phyloP scores from a whole-genome alignment of 2,113 vertebrate genomes.

The Leptodactylus fuscus region DNA sequence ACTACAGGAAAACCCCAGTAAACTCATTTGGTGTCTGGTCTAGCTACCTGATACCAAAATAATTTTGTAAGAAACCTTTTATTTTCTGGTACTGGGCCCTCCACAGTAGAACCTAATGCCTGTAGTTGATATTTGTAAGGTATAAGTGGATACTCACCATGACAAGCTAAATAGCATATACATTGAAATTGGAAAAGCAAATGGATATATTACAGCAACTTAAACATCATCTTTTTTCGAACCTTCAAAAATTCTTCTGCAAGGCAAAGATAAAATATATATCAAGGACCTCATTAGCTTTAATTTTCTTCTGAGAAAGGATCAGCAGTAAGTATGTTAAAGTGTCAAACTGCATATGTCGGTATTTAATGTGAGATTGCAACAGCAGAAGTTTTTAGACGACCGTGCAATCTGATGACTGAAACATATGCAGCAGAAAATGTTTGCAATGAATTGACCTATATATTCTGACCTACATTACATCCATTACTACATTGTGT shows the following conservation, averaged over 20 bases:
- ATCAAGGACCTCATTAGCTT: constrained; percentile 35
- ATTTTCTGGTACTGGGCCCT: neutral
- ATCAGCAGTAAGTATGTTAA: constrained; percentile 47
- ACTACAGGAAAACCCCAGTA: too few relatives aligned
- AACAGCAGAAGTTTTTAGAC: constrained; percentile 41
- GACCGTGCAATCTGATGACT: constrained; percentile 29
- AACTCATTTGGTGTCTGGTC: too few relatives aligned
- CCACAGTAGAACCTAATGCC: neutral
- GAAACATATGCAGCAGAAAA: constrained; percentile 32
- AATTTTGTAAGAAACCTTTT: neutral
- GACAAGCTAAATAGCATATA: neutral
- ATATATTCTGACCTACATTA: constrained; percentile 58
- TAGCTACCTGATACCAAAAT: neutral
- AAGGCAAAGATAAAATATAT: constrained; percentile 43
- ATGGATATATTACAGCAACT: constrained; percentile 30
- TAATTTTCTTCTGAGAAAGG: constrained; percentile 32
- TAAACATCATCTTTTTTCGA: constrained; percentile 2
- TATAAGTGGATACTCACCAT: neutral
- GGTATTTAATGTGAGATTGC: constrained; percentile 40
- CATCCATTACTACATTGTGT: constrained; percentile 42
- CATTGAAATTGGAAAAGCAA: constrained; percentile 23
- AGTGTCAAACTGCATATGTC: constrained; percentile 53
- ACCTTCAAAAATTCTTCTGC: constrained; percentile 27
- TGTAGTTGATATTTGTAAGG: neutral
- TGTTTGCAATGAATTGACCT: constrained; percentile 51